Percentiles rank a stretch among this genome's conserved stretches.
These are phyloP conservation scores for Cheilosia impressa DNA, from an alignment of 2,888 invertebrate genomes.

Conservation along the genomic window DNA sequence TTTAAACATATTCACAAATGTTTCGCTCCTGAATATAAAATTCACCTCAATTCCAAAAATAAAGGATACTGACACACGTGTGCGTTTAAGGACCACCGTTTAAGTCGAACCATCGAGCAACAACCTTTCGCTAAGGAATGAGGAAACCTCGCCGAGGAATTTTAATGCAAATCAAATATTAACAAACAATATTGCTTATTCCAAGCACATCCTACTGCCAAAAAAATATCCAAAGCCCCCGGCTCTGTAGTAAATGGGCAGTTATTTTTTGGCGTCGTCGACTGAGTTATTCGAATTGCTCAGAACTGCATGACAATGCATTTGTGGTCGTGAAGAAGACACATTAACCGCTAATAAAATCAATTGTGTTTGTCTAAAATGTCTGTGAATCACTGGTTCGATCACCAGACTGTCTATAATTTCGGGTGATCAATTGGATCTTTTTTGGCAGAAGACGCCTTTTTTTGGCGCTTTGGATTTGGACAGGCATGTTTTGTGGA, in stretches of 20 bases:
- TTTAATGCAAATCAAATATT: constrained; percentile 68
- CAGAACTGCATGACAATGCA: constrained; percentile 65
- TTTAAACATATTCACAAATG: constrained; percentile 19
- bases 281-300: constrained; percentile 55
- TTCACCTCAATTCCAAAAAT: background rate
- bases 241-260: constrained; percentile 45
- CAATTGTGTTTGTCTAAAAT: constrained; percentile 53
- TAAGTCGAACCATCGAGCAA: constrained; percentile 64
- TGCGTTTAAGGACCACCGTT: constrained; percentile 56
- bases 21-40: constrained; percentile 11
- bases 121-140: constrained; percentile 71
- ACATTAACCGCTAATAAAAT: constrained; percentile 28
- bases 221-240: constrained; percentile 46
- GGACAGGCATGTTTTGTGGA: constrained; percentile 1
- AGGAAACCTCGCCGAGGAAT: constrained; percentile 63
- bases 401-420: constrained; percentile 24
- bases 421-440: constrained; percentile 10
- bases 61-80: constrained; percentile 17
- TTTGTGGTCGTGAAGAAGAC: constrained; percentile 24
- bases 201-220: constrained; percentile 63
- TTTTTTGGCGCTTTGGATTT: constrained; percentile 35
- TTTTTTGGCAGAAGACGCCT: constrained; percentile 15
- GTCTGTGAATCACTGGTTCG: constrained; percentile 39
- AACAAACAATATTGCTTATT: constrained; percentile 69
- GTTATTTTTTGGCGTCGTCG: constrained; percentile 34